These are phyloP conservation scores for Aegotheles bennettii DNA, from an alignment of 2,113 vertebrate genomes.

Conservation along the genomic window DNA sequence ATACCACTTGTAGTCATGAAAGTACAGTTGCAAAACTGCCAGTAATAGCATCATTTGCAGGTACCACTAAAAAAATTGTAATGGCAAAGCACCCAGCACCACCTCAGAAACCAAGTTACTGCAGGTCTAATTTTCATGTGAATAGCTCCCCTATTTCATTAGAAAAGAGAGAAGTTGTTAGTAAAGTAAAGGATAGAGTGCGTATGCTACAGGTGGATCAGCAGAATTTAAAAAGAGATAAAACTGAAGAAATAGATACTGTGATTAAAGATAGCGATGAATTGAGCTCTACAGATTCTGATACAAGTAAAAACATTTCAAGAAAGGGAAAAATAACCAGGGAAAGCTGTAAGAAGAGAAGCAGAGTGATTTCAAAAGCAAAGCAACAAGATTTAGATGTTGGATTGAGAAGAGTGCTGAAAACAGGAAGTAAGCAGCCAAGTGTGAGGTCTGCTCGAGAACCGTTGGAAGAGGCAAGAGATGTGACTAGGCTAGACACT, in stretches of 20 bases:
- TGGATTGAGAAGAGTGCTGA: neutral
- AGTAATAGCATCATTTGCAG: conserved; percentile 57
- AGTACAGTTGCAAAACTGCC: neutral
- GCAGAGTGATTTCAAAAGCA: neutral
- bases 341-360: neutral
- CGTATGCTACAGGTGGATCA: neutral
- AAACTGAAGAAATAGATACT: neutral
- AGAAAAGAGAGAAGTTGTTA: neutral
- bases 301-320: neutral
- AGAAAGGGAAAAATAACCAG: neutral
- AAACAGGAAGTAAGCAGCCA: conserved; percentile 30
- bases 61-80: conserved; percentile 54
- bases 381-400: neutral
- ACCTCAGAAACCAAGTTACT: neutral
- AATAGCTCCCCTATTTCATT: neutral
- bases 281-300: neutral
- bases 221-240: neutral
- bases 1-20: neutral
- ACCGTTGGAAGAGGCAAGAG: neutral
- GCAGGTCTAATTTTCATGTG: neutral
- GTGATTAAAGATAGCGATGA: neutral
- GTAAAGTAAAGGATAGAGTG: neutral
- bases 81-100: conserved; percentile 30
- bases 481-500: neutral
- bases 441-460: conserved; percentile 61